Evolutionary conservation across 2,797 vertebrate species (phyloP).

Genomic region (Parotocinclus haroldoi): DNA sequence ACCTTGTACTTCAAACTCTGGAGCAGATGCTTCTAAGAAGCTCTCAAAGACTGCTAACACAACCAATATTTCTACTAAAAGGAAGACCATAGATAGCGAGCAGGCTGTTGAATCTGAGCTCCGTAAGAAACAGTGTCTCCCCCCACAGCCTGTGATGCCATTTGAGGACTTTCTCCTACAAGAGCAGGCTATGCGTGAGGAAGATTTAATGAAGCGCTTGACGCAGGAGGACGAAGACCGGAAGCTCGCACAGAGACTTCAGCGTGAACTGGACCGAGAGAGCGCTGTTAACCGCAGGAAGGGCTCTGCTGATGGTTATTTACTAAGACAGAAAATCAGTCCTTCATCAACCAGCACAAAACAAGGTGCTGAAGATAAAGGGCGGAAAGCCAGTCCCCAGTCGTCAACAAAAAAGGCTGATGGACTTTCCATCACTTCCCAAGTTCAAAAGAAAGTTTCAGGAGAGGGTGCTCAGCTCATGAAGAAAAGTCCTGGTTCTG

Average conservation of each 20-base stretch:
- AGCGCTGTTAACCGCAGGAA: constrained; percentile 74
- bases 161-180: constrained; percentile 39
- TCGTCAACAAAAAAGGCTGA: constrained; percentile 6
- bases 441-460: background rate
- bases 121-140: constrained; percentile 40
- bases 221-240: constrained; percentile 86
- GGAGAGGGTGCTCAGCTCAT: background rate
- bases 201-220: constrained; percentile 63
- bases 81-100: constrained; percentile 48
- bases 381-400: background rate
- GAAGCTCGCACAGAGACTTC: constrained; percentile 79
- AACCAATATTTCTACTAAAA: constrained; percentile 43
- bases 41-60: background rate
- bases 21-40: background rate
- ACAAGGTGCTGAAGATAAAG: constrained; percentile 2
- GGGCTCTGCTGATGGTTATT: constrained; percentile 80
- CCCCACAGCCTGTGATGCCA: background rate
- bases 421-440: too few species aligned
- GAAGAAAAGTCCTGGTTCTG: background rate
- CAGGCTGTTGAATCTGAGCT: background rate
- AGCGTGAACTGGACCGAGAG: constrained; percentile 78
- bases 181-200: constrained; percentile 66
- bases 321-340: constrained; percentile 62
- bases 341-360: background rate
- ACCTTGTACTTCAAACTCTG: constrained; percentile 10